These are phyloP conservation scores for Apodemus sylvaticus DNA, from an alignment of 2,113 vertebrate species.

Conservation along the genomic window DNA sequence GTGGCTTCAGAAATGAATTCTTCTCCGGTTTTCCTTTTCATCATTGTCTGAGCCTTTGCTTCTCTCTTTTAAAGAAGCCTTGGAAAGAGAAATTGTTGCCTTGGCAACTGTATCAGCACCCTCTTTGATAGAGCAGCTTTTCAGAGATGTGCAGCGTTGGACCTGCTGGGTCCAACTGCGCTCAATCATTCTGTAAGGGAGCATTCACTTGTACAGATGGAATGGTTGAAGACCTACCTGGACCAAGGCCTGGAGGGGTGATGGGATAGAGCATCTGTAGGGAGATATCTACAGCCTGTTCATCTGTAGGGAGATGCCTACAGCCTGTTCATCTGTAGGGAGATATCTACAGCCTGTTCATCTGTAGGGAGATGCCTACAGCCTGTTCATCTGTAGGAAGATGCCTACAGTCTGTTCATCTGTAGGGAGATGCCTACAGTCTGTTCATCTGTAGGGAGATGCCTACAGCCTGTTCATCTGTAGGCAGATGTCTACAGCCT, in stretches of 20 bases:
- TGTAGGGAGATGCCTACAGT: too few relatives aligned
- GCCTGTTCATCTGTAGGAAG: neutral
- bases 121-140: neutral
- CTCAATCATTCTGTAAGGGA: neutral
- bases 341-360: neutral
- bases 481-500: neutral
- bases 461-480: neutral
- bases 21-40: neutral
- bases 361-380: too few relatives aligned
- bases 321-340: neutral
- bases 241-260: neutral
- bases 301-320: too few relatives aligned
- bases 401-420: neutral
- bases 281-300: too few relatives aligned
- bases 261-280: neutral
- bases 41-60: neutral
- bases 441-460: neutral
- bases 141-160: neutral
- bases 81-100: neutral
- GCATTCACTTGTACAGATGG: neutral
- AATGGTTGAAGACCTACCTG: neutral
- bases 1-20: neutral
- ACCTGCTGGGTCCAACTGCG: neutral
- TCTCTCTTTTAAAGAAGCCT: neutral
- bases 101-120: neutral